phyloP scores from a whole-genome alignment of 2,113 vertebrate species.

The Ochotona curzoniae region DNA sequence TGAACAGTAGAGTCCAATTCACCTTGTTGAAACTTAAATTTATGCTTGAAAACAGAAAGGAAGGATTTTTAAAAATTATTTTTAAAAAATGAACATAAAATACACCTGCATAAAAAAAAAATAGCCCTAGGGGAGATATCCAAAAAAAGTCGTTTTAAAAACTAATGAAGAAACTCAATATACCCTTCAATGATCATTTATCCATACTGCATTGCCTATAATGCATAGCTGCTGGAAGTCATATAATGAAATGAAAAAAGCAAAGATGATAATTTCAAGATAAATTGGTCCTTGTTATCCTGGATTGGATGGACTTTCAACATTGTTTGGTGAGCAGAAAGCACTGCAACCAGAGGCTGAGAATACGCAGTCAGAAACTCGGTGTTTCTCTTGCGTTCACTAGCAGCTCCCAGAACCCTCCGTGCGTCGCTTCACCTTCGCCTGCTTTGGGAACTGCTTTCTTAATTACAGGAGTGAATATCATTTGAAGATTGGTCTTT shows the following conservation, averaged over 20 bases:
- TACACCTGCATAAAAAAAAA: not conserved
- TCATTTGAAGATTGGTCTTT: not conserved
- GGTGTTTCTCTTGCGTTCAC: too few relatives aligned
- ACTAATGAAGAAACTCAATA: not conserved
- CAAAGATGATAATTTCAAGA: not conserved
- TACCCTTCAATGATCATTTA: not conserved
- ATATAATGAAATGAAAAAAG: not conserved
- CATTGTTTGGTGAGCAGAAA: not conserved
- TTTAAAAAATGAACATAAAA: not conserved
- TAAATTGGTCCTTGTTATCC: not conserved
- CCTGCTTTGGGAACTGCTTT: not conserved
- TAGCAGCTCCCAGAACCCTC: accelerated
- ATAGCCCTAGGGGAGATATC: not conserved
- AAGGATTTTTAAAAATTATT: not conserved
- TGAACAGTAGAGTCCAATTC: not conserved
- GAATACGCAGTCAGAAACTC: not conserved
- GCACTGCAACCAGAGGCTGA: too few relatives aligned
- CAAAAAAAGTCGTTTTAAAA: constrained; percentile 28
- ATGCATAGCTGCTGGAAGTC: not conserved
- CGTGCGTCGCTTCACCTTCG: not conserved
- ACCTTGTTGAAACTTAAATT: not conserved
- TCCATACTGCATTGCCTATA: not conserved
- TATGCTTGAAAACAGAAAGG: constrained; percentile 1
- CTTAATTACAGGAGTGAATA: not conserved
- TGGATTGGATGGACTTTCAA: not conserved